Evolutionary conservation across 2,113 vertebrate genomes (phyloP), one percentile per base, ranked within the genome.

Genomic region (Phyllostomus hastatus): DNA sequence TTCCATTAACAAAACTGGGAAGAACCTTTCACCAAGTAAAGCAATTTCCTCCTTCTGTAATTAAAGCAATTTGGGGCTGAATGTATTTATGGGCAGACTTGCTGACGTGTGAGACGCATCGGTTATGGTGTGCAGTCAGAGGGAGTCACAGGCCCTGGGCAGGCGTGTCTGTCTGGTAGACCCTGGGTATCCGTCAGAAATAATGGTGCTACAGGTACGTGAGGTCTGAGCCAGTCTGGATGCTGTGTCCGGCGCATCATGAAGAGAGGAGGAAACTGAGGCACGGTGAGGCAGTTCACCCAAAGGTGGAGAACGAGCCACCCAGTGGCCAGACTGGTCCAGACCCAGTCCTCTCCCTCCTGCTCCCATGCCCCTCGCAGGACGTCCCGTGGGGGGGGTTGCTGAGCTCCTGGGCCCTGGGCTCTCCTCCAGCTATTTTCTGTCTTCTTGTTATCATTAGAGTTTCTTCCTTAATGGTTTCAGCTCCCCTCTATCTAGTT

Each of bases 31-130:
- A 35, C 97, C 97, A 97, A 98, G 57, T 91, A 86, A 96, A 97
- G 96, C 97, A 97, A 81, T 98, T 98, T 97, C 97, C 96, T 97
- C 9, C 0, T 97, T 97, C 96, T 97, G 80, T 97, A 97, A 98
- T 98, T 98, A 98, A 98, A 97, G 95, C 69, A 93, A 2, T 97
- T 90, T 96, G 94, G 97, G 86, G 79, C 86, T 97, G 98, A 94
- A 92, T 97, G 96, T 98, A 95, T 98, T 98, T 98, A 88, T 97
- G 95, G 91, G 86, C 97, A 98, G 95, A 96, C 86, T 97, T 95
- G 66, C 94, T 97, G 95, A 98, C 98, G 85, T 97, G 85, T 97
- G 95, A 97, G 89, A 96, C 98, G 52, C 93, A 97, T 93, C 35
- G 17, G 97, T 97, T 50, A 83, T 70, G 73, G 16, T 2, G 0